These are phyloP conservation scores for Chloroceryle amazona DNA, from an alignment of 2,797 vertebrate species.

Conservation along the genomic window DNA sequence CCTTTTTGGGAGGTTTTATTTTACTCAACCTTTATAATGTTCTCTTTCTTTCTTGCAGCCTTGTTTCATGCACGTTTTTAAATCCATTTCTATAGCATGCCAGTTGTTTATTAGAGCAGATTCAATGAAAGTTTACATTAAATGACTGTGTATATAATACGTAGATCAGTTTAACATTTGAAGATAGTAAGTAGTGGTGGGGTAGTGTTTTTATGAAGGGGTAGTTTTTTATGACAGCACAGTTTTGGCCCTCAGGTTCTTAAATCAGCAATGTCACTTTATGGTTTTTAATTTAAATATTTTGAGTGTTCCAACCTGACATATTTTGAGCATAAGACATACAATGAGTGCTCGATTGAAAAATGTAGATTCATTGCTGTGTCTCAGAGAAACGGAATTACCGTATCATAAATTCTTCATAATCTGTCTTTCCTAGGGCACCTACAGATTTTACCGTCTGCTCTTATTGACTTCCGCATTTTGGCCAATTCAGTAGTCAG, in stretches of 20 bases:
- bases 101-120: not conserved
- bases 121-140: not conserved
- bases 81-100: not conserved
- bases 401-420: conserved; percentile 67
- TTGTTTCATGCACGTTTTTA: not conserved
- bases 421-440: conserved; percentile 67
- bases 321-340: conserved; percentile 49
- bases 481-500: conserved; percentile 33
- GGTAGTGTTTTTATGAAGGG: not conserved
- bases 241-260: conserved; percentile 40
- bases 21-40: not conserved
- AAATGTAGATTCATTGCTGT: conserved; percentile 53
- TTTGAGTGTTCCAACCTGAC: conserved; percentile 47
- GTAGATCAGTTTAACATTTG: not conserved
- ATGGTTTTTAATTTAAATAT: conserved; percentile 56
- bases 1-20: not conserved
- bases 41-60: not conserved
- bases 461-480: conserved; percentile 11
- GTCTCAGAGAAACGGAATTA: conserved; percentile 70
- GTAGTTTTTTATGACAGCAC: not conserved
- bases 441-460: conserved; percentile 54
- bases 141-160: not conserved
- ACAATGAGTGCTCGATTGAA: conserved; percentile 46
- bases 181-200: not conserved
- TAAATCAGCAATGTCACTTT: conserved; percentile 43